Evolutionary conservation across 2,888 invertebrate species (phyloP).

Genomic region (Margaritifera margaritifera): DNA sequence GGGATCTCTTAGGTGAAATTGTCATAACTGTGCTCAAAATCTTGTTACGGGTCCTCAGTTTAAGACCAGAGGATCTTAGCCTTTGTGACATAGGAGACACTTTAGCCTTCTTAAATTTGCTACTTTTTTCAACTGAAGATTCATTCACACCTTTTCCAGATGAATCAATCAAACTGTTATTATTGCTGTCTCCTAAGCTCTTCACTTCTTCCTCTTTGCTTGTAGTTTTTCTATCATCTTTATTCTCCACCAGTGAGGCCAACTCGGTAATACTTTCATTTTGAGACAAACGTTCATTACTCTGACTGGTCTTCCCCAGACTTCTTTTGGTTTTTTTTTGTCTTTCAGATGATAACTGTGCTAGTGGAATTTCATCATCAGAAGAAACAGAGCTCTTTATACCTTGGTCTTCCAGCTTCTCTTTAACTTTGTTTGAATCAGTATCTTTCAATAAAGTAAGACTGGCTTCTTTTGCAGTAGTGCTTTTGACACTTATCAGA

Average conservation of each 20-base stretch:
- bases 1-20: background rate
- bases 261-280: background rate
- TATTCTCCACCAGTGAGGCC: background rate
- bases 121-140: no score
- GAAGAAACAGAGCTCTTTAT: constrained; percentile 8
- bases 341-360: background rate
- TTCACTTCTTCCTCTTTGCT: background rate
- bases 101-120: constrained; percentile 6
- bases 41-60: constrained; percentile 15
- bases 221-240: background rate
- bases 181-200: no score
- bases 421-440: constrained; percentile 11
- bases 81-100: constrained; percentile 22
- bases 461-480: background rate
- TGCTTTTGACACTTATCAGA: background rate
- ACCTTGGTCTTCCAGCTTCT: no score
- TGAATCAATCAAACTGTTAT: no score
- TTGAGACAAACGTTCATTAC: constrained; percentile 4
- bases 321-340: constrained; percentile 1
- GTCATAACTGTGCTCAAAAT: no score
- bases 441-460: constrained; percentile 5
- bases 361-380: constrained; percentile 21
- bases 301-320: background rate
- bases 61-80: constrained; percentile 15
- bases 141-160: no score